These are phyloP conservation scores for Parotocinclus haroldoi DNA, from an alignment of 2,797 vertebrate genomes.

Conservation along the genomic window DNA sequence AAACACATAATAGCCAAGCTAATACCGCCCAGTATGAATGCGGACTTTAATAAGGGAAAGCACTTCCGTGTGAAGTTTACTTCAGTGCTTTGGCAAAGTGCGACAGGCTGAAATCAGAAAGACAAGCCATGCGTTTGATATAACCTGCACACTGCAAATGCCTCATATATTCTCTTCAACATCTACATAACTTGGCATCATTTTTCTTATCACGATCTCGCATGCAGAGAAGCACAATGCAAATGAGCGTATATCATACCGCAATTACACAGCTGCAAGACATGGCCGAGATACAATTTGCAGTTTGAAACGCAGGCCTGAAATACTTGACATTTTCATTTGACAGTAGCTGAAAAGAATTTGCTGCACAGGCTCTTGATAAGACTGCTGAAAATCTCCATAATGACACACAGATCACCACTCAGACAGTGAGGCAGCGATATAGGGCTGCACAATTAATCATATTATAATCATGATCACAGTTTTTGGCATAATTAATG, in stretches of 20 bases:
- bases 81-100: slow-evolving; percentile 3
- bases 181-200: slow-evolving; percentile 4
- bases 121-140: slow-evolving; percentile 12
- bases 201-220: slow-evolving; percentile 28
- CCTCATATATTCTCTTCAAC: slow-evolving; percentile 5
- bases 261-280: slow-evolving; percentile 31
- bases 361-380: slow-evolving; percentile 20
- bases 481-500: not conserved
- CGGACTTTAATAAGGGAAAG: slow-evolving; percentile 9
- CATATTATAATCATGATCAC: not conserved
- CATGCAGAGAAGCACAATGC: slow-evolving; percentile 29
- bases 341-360: slow-evolving; percentile 24
- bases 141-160: slow-evolving; percentile 16
- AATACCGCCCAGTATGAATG: too few species aligned
- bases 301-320: slow-evolving; percentile 35
- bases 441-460: too few species aligned
- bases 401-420: not conserved
- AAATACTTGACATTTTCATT: slow-evolving; percentile 48
- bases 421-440: too few species aligned
- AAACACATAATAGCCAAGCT: slow-evolving; percentile 21
- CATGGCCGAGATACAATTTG: slow-evolving; percentile 22
- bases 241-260: slow-evolving; percentile 26
- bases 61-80: too few species aligned
- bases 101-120: not conserved
- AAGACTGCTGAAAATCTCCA: slow-evolving; percentile 8